Conservation (phyloP, 2,888 invertebrate genomes). For the Himalopsyche japonica region DNA sequence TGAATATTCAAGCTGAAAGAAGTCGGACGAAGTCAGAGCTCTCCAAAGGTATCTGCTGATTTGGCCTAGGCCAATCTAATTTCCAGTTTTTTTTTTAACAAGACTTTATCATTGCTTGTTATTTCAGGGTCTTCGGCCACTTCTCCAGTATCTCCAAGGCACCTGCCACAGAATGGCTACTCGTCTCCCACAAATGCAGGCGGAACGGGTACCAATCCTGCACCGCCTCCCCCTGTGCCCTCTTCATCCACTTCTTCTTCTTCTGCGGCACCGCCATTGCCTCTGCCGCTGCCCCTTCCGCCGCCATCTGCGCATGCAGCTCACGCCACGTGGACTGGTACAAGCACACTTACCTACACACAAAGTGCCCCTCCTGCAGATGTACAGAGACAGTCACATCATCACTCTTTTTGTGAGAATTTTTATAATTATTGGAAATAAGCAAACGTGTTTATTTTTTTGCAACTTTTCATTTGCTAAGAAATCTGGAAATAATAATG, state of each 20-base stretch:
- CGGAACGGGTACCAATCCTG: constrained; percentile 64
- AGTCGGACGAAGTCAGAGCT: too few species aligned
- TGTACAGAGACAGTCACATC: constrained; percentile 61
- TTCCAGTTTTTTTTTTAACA: too few species aligned
- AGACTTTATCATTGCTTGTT: background rate
- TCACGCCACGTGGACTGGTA: constrained; percentile 82
- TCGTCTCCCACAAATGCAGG: constrained; percentile 43
- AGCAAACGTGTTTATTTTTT: background rate
- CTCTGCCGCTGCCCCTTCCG: constrained; percentile 46
- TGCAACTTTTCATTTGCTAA: too few species aligned
- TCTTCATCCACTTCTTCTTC: constrained; percentile 52
- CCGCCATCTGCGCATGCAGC: constrained; percentile 51
- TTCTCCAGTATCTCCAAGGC: constrained; percentile 43
- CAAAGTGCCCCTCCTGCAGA: constrained; percentile 84
- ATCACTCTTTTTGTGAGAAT: constrained; percentile 54
- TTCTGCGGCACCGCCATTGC: constrained; percentile 50
- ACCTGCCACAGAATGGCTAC: constrained; percentile 52
- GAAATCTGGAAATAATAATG: background rate
- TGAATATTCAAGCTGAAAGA: too few species aligned
- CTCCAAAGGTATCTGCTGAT: too few species aligned
- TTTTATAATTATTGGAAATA: background rate
- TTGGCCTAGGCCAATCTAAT: too few species aligned
- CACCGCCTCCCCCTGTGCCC: constrained; percentile 87
- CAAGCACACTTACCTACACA: constrained; percentile 89
- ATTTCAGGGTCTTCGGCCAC: constrained; percentile 30